Percentiles rank a stretch among this genome's conserved stretches.
These are phyloP conservation scores for Trichogramma dendrolimi DNA, from an alignment of 2,888 invertebrate species.

Conservation along the genomic window DNA sequence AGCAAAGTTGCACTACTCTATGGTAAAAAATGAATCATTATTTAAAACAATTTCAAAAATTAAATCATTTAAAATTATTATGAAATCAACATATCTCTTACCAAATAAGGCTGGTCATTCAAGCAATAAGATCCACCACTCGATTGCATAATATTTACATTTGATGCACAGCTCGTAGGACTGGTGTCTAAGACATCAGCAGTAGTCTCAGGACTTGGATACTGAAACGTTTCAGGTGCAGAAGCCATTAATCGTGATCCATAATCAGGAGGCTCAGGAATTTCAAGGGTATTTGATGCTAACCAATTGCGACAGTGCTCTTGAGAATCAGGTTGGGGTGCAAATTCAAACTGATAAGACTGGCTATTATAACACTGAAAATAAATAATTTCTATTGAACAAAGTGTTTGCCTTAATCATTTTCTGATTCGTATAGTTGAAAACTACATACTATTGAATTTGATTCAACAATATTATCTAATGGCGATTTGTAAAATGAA, in stretches of 20 bases:
- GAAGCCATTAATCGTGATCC: background rate
- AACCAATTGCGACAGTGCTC: slow-evolving; percentile 43
- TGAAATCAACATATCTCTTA: slow-evolving; percentile 5
- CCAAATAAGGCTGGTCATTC: slow-evolving; percentile 14
- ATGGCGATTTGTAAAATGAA: slow-evolving; percentile 10
- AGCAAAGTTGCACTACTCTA: background rate
- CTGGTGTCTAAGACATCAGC: slow-evolving; percentile 9
- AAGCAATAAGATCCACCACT: slow-evolving; percentile 8
- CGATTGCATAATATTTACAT: slow-evolving; percentile 4
- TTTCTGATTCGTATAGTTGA: background rate
- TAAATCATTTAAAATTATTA: background rate
- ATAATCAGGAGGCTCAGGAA: slow-evolving; percentile 9
- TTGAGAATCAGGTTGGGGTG: slow-evolving; percentile 32
- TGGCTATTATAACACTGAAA: slow-evolving; percentile 8
- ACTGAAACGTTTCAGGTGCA: slow-evolving; percentile 5
- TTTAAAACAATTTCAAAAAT: background rate
- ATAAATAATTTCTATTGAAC: background rate
- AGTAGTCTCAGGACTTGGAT: slow-evolving; percentile 7
- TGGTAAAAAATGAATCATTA: background rate
- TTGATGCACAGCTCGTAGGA: background rate
- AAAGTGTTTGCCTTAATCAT: background rate
- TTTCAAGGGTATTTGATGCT: slow-evolving; percentile 30
- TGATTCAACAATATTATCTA: slow-evolving; percentile 6
- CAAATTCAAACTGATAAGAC: slow-evolving; percentile 32
- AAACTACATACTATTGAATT: slow-evolving; percentile 10